phyloP scores from a whole-genome alignment of 2,113 vertebrate species.

The Hippopotamus amphibius region DNA sequence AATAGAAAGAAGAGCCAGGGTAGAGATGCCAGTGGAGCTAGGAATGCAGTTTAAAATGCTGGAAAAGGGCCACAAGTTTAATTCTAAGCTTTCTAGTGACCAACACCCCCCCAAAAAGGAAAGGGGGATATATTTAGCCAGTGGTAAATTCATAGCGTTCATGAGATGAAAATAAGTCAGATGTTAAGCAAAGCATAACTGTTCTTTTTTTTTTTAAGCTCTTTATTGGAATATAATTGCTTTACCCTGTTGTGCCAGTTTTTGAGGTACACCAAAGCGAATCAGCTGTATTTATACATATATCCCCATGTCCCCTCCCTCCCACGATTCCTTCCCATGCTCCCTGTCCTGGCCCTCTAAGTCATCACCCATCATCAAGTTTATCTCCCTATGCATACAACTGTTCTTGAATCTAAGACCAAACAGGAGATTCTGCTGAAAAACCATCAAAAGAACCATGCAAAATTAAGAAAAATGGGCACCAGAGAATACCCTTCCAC shows the following conservation, averaged over 20 bases:
- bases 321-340: too few relatives aligned
- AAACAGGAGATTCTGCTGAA: constrained; percentile 3
- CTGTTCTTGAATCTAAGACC: not conserved
- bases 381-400: not conserved
- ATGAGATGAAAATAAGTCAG: constrained; percentile 12
- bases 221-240: too few relatives aligned
- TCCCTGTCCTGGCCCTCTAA: too few relatives aligned
- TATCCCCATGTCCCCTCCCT: too few relatives aligned
- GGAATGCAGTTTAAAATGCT: not conserved
- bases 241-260: too few relatives aligned
- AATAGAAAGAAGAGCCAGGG: not conserved
- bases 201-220: not conserved
- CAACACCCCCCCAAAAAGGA: not conserved
- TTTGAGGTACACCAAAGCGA: too few relatives aligned
- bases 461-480: not conserved
- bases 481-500: not conserved
- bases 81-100: not conserved
- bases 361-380: too few relatives aligned
- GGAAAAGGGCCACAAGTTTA: not conserved
- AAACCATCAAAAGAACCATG: not conserved
- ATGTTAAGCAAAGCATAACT: not conserved
- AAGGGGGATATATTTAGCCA: not conserved
- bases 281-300: too few relatives aligned
- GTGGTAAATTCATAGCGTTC: not conserved
- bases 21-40: not conserved